These are phyloP conservation scores for Steinernema hermaphroditum DNA, from an alignment of 2,888 invertebrate genomes.

Conservation along the genomic window DNA sequence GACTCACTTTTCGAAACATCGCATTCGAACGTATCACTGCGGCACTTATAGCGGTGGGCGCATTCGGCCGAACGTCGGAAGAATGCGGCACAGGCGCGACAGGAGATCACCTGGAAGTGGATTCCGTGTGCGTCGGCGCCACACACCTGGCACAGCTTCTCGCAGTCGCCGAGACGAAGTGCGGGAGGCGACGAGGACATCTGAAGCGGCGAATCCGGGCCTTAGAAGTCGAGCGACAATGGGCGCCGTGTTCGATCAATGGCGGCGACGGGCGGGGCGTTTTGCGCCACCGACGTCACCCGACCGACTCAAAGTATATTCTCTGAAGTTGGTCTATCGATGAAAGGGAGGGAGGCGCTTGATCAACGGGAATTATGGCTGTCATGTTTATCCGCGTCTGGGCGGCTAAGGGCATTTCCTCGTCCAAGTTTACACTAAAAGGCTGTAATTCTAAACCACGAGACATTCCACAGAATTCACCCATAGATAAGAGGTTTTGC, in stretches of 20 bases:
- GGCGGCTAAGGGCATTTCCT: no score
- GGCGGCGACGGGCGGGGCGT: constrained; percentile 15
- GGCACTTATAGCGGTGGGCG: background rate
- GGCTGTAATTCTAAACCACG: no score
- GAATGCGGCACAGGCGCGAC: constrained; percentile 35
- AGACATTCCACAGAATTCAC: no score
- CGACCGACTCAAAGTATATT: constrained; percentile 1
- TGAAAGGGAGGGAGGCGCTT: background rate
- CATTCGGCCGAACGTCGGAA: constrained; percentile 29
- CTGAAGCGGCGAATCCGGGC: background rate
- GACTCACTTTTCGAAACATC: constrained; percentile 23
- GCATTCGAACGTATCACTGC: background rate
- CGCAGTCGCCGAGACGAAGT: constrained; percentile 1
- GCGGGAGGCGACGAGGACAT: constrained; percentile 11
- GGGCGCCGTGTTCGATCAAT: constrained; percentile 13
- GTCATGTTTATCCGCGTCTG: no score
- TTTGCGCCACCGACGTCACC: background rate
- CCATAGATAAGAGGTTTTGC: no score
- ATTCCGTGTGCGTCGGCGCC: constrained; percentile 27
- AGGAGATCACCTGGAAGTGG: constrained; percentile 33
- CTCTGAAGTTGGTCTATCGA: background rate
- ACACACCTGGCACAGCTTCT: constrained; percentile 5
- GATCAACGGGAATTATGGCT: constrained; percentile 1
- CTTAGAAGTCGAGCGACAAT: constrained; percentile 2
- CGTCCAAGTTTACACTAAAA: no score